Evolutionary conservation across 2,888 invertebrate species (phyloP), one percentile per base, ranked within the genome.

Genomic region (Xestia ashworthii): DNA sequence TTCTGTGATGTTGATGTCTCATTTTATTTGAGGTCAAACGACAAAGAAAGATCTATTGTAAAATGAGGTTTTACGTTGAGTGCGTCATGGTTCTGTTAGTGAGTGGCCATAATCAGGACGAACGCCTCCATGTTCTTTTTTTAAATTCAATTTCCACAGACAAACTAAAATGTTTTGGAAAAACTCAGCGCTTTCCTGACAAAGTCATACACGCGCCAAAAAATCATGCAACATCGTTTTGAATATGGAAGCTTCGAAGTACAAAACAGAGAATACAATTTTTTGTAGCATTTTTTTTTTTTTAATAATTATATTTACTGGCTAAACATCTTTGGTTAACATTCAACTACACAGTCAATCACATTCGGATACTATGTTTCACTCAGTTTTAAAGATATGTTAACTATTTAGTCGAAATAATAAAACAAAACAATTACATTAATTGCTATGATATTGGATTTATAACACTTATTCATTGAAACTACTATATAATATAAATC

Each of bases 381-480:
- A 75, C 55, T 70, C 66, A 67, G 46, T 74, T 69, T 67, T 11
- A 71, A 71, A 78, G 78, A 79, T 86, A 86, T 80, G 80, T 73
- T 71, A 50, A 80, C 69, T 53, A 75, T 69, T 65, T 38, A 25
- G 41, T 65, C 65, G 38, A 75, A 74, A 67, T 53, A 67, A 74
- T 70, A 48, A 66, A 72, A 73, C 14, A 5, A 68, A 70, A 70
- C 70, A 65, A 62, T 69, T 32, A 79, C 71, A 74, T 70, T 80
- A 65, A 74, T 41, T 38, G 5, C 53, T 85, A 82, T 78, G 79
- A 73, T 82, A 83, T 74, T 82, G 60, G n/a, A 73, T 71, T 75
- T 67, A 69, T 81, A 78, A 84, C 79, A 83, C 83, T 84, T 83
- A 86, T 76, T 72, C 38, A 71, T 69, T 76, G 74, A 76, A 46